These are phyloP conservation scores for Epinotia brunnichana DNA, from an alignment of 2,888 invertebrate genomes.

Conservation along the genomic window DNA sequence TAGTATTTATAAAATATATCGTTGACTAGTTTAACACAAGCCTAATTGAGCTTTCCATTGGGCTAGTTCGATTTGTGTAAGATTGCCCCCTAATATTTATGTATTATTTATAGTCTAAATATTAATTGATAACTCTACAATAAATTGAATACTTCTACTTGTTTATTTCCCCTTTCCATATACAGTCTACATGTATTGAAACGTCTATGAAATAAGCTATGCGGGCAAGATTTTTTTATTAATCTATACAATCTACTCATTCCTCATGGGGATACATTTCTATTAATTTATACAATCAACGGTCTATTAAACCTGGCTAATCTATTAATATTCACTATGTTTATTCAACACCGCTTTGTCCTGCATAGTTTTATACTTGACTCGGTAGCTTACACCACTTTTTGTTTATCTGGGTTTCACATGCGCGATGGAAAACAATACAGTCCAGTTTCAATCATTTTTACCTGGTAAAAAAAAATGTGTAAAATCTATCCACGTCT, in stretches of 20 bases:
- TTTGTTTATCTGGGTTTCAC: slow-evolving; percentile 3
- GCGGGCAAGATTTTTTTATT: not conserved
- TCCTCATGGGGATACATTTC: not conserved
- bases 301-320: slow-evolving; percentile 1
- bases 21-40: too few relatives aligned
- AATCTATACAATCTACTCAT: not conserved
- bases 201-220: not conserved
- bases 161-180: not conserved
- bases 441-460: not conserved
- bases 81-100: too few relatives aligned
- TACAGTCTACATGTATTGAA: not conserved
- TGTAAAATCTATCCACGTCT: not conserved
- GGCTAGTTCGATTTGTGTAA: too few relatives aligned
- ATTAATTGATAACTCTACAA: too few relatives aligned
- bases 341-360: not conserved
- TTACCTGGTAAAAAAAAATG: not conserved
- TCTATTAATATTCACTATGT: not conserved
- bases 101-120: too few relatives aligned
- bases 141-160: too few relatives aligned
- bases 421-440: not conserved
- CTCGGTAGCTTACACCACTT: not conserved
- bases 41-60: too few relatives aligned
- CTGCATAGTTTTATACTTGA: not conserved
- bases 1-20: too few relatives aligned
- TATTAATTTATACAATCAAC: slow-evolving; percentile 11